A percentile compares a stretch with the other conserved stretches of the same genome.
phyloP scores from a whole-genome alignment of 2,888 invertebrate species.

The Lobophora halterata region DNA sequence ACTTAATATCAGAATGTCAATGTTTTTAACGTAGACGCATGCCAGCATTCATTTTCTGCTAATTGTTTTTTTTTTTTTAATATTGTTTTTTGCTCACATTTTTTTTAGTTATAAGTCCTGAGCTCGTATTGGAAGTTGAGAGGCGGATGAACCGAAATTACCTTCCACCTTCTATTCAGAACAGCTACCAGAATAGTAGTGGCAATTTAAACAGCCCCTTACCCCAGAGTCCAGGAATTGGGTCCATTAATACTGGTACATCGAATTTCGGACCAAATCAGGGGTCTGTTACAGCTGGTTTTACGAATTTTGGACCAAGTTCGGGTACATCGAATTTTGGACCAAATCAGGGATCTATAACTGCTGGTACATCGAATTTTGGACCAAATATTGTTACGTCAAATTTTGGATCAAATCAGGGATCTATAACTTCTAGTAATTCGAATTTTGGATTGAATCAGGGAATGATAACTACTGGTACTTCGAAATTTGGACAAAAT shows the following conservation, averaged over 20 bases:
- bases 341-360: constrained; percentile 5
- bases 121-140: constrained; percentile 94
- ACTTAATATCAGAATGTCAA: neutral
- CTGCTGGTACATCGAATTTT: constrained; percentile 2
- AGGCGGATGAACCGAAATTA: constrained; percentile 92
- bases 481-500: no score
- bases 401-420: constrained; percentile 9
- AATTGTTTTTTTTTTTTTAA: constrained; percentile 37
- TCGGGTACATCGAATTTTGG: no score
- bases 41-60: constrained; percentile 38
- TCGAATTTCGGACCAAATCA: constrained; percentile 11
- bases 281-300: constrained; percentile 24
- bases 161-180: constrained; percentile 86
- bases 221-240: constrained; percentile 42
- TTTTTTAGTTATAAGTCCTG: constrained; percentile 90
- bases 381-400: constrained; percentile 10
- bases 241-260: constrained; percentile 10
- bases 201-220: constrained; percentile 28
- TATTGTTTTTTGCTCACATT: constrained; percentile 30
- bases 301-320: constrained; percentile 2
- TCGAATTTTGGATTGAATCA: constrained; percentile 9
- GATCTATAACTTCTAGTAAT: constrained; percentile 9
- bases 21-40: constrained; percentile 32
- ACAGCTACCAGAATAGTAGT: constrained; percentile 27
- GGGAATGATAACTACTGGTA: constrained; percentile 23